Percentiles rank a stretch among this genome's conserved stretches.
These are phyloP conservation scores for Onychomys leucogaster DNA, from an alignment of 2,797 vertebrate genomes.

Conservation along the genomic window DNA sequence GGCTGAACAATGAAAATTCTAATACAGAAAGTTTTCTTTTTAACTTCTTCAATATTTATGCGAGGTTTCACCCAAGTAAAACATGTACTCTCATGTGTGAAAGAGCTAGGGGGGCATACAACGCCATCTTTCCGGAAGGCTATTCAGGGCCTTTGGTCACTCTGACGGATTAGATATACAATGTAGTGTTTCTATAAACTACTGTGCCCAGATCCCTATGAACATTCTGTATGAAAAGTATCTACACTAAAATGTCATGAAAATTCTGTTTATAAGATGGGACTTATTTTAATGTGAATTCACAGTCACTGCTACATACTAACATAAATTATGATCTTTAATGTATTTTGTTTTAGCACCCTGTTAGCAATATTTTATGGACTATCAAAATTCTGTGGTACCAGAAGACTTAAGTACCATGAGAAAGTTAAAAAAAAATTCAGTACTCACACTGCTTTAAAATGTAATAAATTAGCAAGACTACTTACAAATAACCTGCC, in stretches of 20 bases:
- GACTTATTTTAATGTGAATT: conserved; percentile 58
- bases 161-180: neutral
- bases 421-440: neutral
- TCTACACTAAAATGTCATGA: neutral
- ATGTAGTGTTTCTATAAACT: neutral
- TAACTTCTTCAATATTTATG: conserved; percentile 27
- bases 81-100: neutral
- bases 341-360: conserved; percentile 28
- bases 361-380: conserved; percentile 39
- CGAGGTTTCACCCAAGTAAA: conserved; percentile 11
- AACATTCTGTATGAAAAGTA: conserved; percentile 40
- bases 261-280: neutral
- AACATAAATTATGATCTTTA: conserved; percentile 37
- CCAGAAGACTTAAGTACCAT: conserved; percentile 32
- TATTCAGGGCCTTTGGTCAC: neutral
- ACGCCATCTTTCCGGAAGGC: neutral
- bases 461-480: conserved; percentile 36
- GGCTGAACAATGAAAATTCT: conserved; percentile 37
- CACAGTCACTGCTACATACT: neutral
- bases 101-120: neutral
- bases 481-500: conserved; percentile 26
- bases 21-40: conserved; percentile 8
- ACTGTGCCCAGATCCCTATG: neutral
- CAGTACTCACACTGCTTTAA: conserved; percentile 28
- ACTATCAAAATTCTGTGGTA: conserved; percentile 32